Evolutionary conservation across 1,140 invertebrate species (phyloP), one percentile per base, ranked within the genome.

Genomic region (Drosophila virilis): DNA sequence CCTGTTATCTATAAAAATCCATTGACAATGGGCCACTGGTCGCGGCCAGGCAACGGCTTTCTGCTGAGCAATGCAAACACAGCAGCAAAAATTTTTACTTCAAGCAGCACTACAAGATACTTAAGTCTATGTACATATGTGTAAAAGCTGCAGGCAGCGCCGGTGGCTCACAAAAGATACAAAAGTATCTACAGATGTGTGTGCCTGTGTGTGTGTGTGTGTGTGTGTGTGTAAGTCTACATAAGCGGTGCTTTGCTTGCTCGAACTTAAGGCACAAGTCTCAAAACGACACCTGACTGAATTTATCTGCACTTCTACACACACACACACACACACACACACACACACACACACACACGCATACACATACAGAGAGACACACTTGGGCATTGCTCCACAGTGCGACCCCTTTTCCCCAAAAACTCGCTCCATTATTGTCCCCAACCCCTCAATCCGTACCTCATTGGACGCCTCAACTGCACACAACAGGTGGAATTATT

Each of bases 401-500:
- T n/a, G n/a, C 51, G 32, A 42, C 37, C 43, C 60, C 61, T 64
- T 57, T 35, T 10, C 8, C 13, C 32, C 37, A 17, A 15, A 28
- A 71, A 71, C 50, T 35, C 28, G 2, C 12, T 10, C 17, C 43
- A 45, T 7, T 10, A 22, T 28, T 17, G 17, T 51, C 32, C 22
- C 32, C 22, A 9, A 5, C 22, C 12, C 17, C n/a, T 15, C 64
- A 43, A 65, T n/a, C 35, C 51, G 33, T 12, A 35, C 50, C 40
- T 13, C 42, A 32, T 15, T 32, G 48, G n/a, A 37, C 17, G 38
- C 32, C 33, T 52, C 43, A 51, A 73, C 46, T 48, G 74, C 62
- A 74, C 78, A 86, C 78, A 86, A 86, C 83, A 88, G 83, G 84
- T 88, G 83, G 80, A 88, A 88, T 88, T 88, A 88, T 88, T 88